Conservation (phyloP, 1,140 invertebrate genomes). For the Protaetia brevitarsis region DNA sequence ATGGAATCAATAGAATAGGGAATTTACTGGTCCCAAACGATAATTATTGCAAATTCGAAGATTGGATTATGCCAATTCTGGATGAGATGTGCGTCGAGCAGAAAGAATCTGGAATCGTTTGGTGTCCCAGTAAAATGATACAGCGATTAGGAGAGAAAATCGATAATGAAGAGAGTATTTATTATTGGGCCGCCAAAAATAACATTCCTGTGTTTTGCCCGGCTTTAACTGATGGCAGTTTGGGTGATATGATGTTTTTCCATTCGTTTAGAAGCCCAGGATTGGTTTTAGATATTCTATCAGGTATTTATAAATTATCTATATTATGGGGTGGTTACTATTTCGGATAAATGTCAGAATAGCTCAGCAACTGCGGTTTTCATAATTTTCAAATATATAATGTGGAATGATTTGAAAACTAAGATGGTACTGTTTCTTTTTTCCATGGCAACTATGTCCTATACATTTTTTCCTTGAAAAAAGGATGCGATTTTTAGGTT, state of each 20-base stretch:
- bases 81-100: conserved; percentile 92
- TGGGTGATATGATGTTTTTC: conserved; percentile 99
- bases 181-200: conserved; percentile 97
- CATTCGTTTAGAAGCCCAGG: conserved; percentile 93
- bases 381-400: too few relatives aligned
- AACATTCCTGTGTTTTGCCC: conserved; percentile 98
- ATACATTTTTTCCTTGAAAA: too few relatives aligned
- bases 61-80: conserved; percentile 95
- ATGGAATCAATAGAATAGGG: conserved; percentile 95
- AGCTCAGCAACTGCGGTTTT: too few relatives aligned
- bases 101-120: conserved; percentile 67
- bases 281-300: conserved; percentile 89
- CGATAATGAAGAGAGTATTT: conserved; percentile 87
- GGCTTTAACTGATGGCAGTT: conserved; percentile 95
- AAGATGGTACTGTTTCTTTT: too few relatives aligned
- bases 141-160: conserved; percentile 84
- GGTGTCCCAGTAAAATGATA: conserved; percentile 94
- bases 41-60: conserved; percentile 98
- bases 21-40: conserved; percentile 97
- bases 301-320: conserved; percentile 55
- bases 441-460: too few relatives aligned
- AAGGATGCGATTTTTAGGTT: too few relatives aligned
- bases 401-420: too few relatives aligned
- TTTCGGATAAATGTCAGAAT: too few relatives aligned
- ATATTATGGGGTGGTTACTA: too few relatives aligned